Evolutionary conservation across 2,113 vertebrate genomes (phyloP).

Genomic region (Caranx melampygus): DNA sequence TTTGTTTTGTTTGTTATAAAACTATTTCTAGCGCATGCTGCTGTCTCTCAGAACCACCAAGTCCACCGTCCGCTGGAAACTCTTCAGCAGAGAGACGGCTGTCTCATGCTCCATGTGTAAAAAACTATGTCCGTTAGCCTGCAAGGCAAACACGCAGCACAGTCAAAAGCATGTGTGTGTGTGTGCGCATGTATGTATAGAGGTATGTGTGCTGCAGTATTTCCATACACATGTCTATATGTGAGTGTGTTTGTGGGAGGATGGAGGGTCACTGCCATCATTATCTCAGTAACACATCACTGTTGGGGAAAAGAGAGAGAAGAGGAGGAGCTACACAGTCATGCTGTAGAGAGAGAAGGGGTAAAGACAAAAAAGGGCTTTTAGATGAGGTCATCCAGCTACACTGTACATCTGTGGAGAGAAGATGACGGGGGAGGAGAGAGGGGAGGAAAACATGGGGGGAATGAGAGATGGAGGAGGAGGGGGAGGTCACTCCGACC

Average conservation of each 20-base stretch:
- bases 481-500: conserved; percentile 7
- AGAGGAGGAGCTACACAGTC: conserved; percentile 81
- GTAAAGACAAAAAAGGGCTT: conserved; percentile 83
- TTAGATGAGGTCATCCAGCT: conserved; percentile 81
- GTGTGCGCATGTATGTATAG: conserved; percentile 55
- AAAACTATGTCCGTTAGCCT: conserved; percentile 99
- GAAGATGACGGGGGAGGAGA: conserved; percentile 60
- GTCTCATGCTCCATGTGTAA: conserved; percentile 99
- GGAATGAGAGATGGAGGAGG: conserved; percentile 35
- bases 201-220: conserved; percentile 61
- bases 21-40: conserved; percentile 91
- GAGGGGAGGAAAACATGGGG: conserved; percentile 44
- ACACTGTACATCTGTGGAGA: conserved; percentile 82
- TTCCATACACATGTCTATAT: conserved; percentile 60
- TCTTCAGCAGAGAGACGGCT: conserved; percentile 99
- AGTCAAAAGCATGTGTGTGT: conserved; percentile 79
- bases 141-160: conserved; percentile 86
- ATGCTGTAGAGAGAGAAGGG: conserved; percentile 83
- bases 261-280: conserved; percentile 82
- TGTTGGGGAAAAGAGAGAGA: conserved; percentile 82
- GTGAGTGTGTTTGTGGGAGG: conserved; percentile 65
- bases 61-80: conserved; percentile 99
- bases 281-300: conserved; percentile 84
- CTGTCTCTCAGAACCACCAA: conserved; percentile 99
- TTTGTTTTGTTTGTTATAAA: conserved; percentile 81